Evolutionary conservation across 2,797 vertebrate genomes (phyloP).

Genomic region (Diplodus sargus): DNA sequence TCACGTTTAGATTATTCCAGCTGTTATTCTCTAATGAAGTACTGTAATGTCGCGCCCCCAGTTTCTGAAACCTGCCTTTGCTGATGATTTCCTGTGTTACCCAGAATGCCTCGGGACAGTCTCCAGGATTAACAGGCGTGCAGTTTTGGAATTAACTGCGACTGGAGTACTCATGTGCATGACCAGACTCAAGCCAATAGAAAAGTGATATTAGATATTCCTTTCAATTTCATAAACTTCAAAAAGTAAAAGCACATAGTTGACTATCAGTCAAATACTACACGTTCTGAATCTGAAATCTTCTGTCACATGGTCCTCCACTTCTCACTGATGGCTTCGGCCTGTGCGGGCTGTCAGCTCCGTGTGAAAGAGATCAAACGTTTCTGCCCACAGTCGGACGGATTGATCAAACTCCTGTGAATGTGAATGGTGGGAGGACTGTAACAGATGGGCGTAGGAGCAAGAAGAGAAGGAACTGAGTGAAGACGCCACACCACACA

Average conservation of each 20-base stretch:
- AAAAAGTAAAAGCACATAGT: not conserved
- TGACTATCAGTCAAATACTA: not conserved
- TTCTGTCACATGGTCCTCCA: not conserved
- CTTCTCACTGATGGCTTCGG: not conserved
- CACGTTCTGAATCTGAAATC: not conserved
- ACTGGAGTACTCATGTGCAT: not conserved
- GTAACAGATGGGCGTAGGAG: constrained; percentile 1
- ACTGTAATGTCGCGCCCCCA: not conserved
- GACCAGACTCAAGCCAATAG: not conserved
- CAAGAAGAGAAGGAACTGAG: constrained; percentile 8
- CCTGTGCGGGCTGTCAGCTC: constrained; percentile 2
- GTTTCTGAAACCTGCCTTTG: not conserved
- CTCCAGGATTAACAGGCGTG: not conserved
- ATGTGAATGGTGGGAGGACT: not conserved
- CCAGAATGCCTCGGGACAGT: not conserved
- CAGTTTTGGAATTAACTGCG: not conserved
- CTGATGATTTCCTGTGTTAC: not conserved
- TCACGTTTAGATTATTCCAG: not conserved
- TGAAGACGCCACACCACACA: constrained; percentile 31
- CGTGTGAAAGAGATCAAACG: constrained; percentile 33
- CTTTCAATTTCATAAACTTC: not conserved
- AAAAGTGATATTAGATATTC: not conserved
- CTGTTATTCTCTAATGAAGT: not conserved
- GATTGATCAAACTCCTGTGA: constrained; percentile 30
- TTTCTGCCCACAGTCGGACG: not conserved